A percentile compares a stretch with the other conserved stretches of the same genome.
Evolutionary conservation across 1,140 invertebrate species (phyloP).

Genomic region (Lepeophtheirus salmonis): DNA sequence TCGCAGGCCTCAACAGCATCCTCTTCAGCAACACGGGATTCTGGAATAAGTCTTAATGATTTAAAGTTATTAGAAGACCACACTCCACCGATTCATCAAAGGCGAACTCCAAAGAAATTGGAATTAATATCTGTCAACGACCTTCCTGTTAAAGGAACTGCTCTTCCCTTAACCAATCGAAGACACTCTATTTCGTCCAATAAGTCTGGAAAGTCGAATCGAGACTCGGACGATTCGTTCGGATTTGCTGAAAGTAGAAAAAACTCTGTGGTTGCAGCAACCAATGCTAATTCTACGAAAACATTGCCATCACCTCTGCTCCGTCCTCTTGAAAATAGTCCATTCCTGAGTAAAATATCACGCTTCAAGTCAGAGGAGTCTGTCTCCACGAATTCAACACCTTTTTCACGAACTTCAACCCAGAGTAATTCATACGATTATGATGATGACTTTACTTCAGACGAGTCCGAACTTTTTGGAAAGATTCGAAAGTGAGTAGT

Average conservation of each 20-base stretch:
- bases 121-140: slow-evolving; percentile 3
- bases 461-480: not conserved
- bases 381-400: not conserved
- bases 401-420: not conserved
- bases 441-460: slow-evolving; percentile 13
- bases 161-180: not conserved
- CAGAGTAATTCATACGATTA: slow-evolving; percentile 7
- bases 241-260: not conserved
- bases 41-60: slow-evolving; percentile 10
- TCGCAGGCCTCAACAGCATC: slow-evolving; percentile 9
- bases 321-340: not conserved
- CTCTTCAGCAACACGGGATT: slow-evolving; percentile 7
- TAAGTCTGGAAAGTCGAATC: not conserved
- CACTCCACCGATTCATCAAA: not conserved
- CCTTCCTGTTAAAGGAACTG: slow-evolving; percentile 8
- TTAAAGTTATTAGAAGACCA: not conserved
- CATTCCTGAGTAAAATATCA: not conserved
- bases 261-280: not conserved
- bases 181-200: not conserved
- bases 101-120: not conserved
- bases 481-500: not conserved
- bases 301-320: not conserved
- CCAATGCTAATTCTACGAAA: not conserved
- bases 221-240: not conserved
- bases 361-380: not conserved